A percentile compares a stretch with the other conserved stretches of the same genome.
phyloP scores from a whole-genome alignment of 2,797 vertebrate species.

The Numenius phaeopus region DNA sequence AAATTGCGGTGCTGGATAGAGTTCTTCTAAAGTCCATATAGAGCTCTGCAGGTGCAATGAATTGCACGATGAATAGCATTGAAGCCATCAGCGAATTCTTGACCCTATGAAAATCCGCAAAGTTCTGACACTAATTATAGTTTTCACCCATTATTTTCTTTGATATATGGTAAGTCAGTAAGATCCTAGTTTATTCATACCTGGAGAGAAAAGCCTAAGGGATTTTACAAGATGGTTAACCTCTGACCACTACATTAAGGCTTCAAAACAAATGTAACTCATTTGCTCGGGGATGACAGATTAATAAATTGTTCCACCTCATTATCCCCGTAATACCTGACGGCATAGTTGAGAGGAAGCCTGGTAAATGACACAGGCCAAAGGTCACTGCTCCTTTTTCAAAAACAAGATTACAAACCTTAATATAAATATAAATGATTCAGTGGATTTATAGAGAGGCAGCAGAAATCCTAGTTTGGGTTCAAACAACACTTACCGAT shows the following conservation, averaged over 20 bases:
- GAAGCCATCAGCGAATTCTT: not conserved
- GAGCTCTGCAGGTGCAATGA: not conserved
- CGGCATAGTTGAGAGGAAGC: not conserved
- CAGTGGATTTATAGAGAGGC: not conserved
- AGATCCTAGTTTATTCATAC: not conserved
- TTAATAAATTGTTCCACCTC: slow-evolving; percentile 61
- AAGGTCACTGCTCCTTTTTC: slow-evolving; percentile 22
- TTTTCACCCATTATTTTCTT: not conserved
- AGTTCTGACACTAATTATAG: not conserved
- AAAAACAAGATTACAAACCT: slow-evolving; percentile 15
- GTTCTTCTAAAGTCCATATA: not conserved
- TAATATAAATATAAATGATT: slow-evolving; percentile 19
- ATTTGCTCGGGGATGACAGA: slow-evolving; percentile 48
- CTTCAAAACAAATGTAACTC: slow-evolving; percentile 54
- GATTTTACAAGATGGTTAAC: slow-evolving; percentile 20
- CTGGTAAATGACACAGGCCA: not conserved
- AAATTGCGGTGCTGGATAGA: not conserved
- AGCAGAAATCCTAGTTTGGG: not conserved
- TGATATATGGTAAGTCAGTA: not conserved
- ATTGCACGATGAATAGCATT: not conserved
- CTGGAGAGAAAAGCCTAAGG: not conserved
- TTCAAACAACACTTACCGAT: accelerated
- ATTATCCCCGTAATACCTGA: slow-evolving; percentile 29
- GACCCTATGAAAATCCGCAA: not conserved
- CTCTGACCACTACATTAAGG: slow-evolving; percentile 32